Base-by-base conservation (phyloP, 2,888 invertebrate genomes). In the Odontothrips loti region DNA sequence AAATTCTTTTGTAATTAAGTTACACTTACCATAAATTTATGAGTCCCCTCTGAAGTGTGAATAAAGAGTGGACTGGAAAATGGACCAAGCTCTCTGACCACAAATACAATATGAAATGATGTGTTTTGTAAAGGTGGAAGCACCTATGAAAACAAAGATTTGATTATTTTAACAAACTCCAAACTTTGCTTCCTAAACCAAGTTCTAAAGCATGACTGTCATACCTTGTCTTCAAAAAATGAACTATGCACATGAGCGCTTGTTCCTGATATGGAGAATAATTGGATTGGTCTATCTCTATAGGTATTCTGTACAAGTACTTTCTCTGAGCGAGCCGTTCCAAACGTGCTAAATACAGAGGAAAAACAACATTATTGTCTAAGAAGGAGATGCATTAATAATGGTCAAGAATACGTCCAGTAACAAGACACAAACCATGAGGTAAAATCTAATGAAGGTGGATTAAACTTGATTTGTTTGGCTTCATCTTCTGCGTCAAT, bases 241-340 rank as follows among this genome's bases (percentile, higher is more conserved):
- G 98, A 97, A 86, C 97, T 97, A 88, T 98, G 97, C 90, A 98
- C 98, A 89, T 97, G 95, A 58, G 95, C 93, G 85, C 96, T 96
- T 88, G 93, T 96, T 85, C 97, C 97, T 84, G 97, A 96, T 86
- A 98, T 96, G 84, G 97, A 97, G 87, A 95, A 93, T 87, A 98
- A 92, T 88, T 96, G 95, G 86, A 98, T 92, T 86, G 94, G 96
- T 86, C 92, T 92, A 89, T 96, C 95, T 85, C 90, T 89, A 89
- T 95, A 95, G 85, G 92, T 92, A 91, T 98, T 98, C 88, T 94
- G 92, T 85, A 98, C 90, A 85, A 94, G 94, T 84, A 98, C 97
- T 86, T 92, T 91, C 88, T 94, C 93, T 88, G 94, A 92, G 86
- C 94, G 94, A 83, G 97, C 95, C 87, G 94, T 92, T 83, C 97